phyloP scores from a whole-genome alignment of 2,113 vertebrate genomes.

The Stegastes partitus region DNA sequence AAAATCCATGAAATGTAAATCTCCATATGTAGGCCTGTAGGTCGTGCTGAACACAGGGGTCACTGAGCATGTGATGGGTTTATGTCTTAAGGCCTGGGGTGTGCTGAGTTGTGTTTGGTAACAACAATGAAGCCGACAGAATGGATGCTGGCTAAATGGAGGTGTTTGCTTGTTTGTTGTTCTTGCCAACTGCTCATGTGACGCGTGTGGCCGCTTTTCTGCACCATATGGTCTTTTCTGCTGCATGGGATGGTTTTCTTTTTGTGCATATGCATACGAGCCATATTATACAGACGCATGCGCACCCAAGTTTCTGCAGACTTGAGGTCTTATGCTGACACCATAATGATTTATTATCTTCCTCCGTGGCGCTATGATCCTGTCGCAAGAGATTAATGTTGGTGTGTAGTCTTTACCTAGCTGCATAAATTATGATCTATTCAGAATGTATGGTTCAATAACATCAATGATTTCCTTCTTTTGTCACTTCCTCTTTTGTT shows the following conservation, averaged over 20 bases:
- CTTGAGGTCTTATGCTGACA: constrained; percentile 28
- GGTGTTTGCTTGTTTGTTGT: constrained; percentile 64
- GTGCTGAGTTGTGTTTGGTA: constrained; percentile 45
- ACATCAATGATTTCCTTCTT: neutral
- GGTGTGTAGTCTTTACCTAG: constrained; percentile 5
- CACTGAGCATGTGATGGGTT: constrained; percentile 44
- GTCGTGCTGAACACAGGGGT: constrained; percentile 40
- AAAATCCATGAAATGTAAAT: constrained; percentile 9
- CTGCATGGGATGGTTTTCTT: constrained; percentile 31
- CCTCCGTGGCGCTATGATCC: constrained; percentile 4
- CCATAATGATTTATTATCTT: constrained; percentile 55
- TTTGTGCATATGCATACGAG: constrained; percentile 18
- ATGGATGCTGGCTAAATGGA: constrained; percentile 63
- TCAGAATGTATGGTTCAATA: neutral
- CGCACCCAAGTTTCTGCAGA: constrained; percentile 40
- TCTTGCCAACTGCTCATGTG: constrained; percentile 57
- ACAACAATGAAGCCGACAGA: constrained; percentile 51
- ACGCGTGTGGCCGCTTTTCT: constrained; percentile 30
- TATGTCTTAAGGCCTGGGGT: constrained; percentile 39
- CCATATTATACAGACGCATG: constrained; percentile 15
- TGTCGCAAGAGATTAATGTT: constrained; percentile 33
- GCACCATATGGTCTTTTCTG: constrained; percentile 74
- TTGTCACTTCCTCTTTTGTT: neutral
- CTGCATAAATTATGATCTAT: constrained; percentile 1
- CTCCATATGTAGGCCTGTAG: constrained; percentile 69